These are phyloP conservation scores for Tuta absoluta DNA, from an alignment of 2,888 invertebrate species.

Conservation along the genomic window DNA sequence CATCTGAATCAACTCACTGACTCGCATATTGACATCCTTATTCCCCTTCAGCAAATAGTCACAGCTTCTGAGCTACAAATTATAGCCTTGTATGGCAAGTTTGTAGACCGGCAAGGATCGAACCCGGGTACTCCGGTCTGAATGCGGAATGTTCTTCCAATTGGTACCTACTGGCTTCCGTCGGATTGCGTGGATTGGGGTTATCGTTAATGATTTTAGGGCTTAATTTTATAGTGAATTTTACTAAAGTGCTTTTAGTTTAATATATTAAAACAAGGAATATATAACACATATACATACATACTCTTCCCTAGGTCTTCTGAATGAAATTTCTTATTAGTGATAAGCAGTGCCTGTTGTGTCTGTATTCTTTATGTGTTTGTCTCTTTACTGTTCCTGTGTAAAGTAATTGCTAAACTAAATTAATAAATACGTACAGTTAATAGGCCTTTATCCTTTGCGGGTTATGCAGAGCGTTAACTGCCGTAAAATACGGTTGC, in stretches of 20 bases:
- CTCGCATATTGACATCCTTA: slow-evolving; percentile 15
- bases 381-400: no score
- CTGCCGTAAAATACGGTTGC: no score
- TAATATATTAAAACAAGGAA: no score
- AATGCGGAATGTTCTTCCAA: neutral
- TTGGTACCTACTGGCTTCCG: neutral
- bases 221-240: neutral
- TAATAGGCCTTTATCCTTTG: no score
- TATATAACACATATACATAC: no score
- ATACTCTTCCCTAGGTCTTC: no score
- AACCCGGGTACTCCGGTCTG: neutral
- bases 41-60: slow-evolving; percentile 40
- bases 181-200: neutral
- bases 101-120: slow-evolving; percentile 9
- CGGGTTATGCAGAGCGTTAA: no score
- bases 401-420: neutral
- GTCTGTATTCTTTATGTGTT: no score
- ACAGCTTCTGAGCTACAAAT: slow-evolving; percentile 37
- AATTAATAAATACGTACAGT: neutral
- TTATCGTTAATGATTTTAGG: neutral
- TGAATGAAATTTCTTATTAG: no score
- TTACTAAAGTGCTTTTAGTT: no score
- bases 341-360: no score
- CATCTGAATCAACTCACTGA: slow-evolving; percentile 9
- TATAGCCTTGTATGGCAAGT: slow-evolving; percentile 31